Percentiles rank a stretch among this genome's conserved stretches.
phyloP scores from a whole-genome alignment of 1,140 invertebrate genomes.

The Danaus melanippus region DNA sequence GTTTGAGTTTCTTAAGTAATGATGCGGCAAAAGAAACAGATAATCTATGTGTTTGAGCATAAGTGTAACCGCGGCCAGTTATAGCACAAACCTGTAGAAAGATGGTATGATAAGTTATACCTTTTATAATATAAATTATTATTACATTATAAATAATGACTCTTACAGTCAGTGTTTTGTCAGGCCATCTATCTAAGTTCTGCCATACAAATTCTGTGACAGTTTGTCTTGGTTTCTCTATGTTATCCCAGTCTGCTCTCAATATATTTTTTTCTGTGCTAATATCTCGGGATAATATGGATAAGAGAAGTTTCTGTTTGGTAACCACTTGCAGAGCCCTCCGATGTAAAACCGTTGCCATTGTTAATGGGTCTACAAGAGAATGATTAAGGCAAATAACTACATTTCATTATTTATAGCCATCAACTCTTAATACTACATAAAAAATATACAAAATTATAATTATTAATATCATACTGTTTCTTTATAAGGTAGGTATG shows the following conservation, averaged over 20 bases:
- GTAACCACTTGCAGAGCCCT: slow-evolving; percentile 22
- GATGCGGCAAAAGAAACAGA: slow-evolving; percentile 79
- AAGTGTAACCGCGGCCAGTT: slow-evolving; percentile 82
- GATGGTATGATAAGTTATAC: neutral
- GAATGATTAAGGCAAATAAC: too few species aligned
- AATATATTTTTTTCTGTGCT: slow-evolving; percentile 41
- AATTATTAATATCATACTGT: too few species aligned
- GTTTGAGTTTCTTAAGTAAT: slow-evolving; percentile 76
- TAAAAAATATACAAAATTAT: too few species aligned
- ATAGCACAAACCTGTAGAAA: slow-evolving; percentile 77
- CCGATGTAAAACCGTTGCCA: slow-evolving; percentile 26
- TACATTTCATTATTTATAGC: too few species aligned
- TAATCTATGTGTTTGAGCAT: slow-evolving; percentile 75
- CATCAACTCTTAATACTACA: too few species aligned
- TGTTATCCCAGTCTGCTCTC: slow-evolving; percentile 37
- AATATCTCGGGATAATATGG: slow-evolving; percentile 12
- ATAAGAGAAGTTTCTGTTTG: slow-evolving; percentile 18
- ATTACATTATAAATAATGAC: neutral
- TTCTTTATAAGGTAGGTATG: too few species aligned
- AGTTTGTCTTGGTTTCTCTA: slow-evolving; percentile 35
- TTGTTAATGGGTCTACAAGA: neutral
- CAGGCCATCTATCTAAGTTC: slow-evolving; percentile 59
- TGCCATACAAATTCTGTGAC: slow-evolving; percentile 64
- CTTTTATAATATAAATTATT: neutral
- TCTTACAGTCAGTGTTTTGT: slow-evolving; percentile 56